Evolutionary conservation across 2,888 invertebrate species (phyloP).

Genomic region (Drosophila neoperkinsi): DNA sequence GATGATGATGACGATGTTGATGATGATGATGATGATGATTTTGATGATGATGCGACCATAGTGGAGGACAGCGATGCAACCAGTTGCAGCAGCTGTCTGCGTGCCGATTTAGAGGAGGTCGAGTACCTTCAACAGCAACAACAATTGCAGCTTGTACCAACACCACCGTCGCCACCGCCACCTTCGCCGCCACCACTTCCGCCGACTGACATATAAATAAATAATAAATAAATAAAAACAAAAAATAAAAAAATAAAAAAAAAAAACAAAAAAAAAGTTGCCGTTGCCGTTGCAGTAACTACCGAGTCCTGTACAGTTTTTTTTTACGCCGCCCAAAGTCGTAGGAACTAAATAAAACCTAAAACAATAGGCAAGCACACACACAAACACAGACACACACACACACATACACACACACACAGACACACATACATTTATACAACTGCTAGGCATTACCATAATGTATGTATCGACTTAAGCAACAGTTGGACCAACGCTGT

Average conservation of each 20-base stretch:
- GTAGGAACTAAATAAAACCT: conserved; percentile 47
- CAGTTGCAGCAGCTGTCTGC: conserved; percentile 69
- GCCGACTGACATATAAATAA: conserved; percentile 29
- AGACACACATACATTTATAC: conserved; percentile 21
- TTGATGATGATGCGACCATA: conserved; percentile 65
- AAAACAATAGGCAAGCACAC: conserved; percentile 29
- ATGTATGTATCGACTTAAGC: conserved; percentile 59
- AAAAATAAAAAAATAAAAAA: not conserved
- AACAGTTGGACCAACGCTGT: conserved; percentile 59
- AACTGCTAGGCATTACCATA: conserved; percentile 59
- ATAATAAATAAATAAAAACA: not conserved
- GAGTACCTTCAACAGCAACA: conserved; percentile 33
- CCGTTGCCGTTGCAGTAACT: conserved; percentile 32
- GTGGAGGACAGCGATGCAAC: conserved; percentile 73
- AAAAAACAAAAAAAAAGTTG: not conserved
- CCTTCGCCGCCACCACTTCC: conserved; percentile 24
- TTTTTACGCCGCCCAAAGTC: conserved; percentile 51
- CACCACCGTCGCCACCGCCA: conserved; percentile 27
- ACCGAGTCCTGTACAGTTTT: conserved; percentile 36
- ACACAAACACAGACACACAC: conserved; percentile 9
- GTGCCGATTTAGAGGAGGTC: conserved; percentile 61
- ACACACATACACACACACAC: not conserved
- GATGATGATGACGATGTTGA: not conserved
- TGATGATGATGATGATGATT: conserved; percentile 40
- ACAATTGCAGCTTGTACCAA: conserved; percentile 15